phyloP scores from a whole-genome alignment of 2,113 vertebrate genomes.

The Channa argus region DNA sequence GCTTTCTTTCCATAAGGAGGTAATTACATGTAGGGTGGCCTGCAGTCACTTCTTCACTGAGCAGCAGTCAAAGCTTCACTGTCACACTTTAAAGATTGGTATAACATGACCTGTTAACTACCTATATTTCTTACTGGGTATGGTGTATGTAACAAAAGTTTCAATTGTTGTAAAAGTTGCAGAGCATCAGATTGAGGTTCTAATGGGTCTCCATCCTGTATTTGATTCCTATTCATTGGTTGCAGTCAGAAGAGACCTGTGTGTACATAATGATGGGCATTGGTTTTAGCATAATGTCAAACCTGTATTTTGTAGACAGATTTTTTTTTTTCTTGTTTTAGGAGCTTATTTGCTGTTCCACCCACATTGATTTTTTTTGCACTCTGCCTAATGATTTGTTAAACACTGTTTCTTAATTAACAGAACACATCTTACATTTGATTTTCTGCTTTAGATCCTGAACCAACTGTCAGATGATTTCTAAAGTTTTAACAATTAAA shows the following conservation, averaged over 20 bases:
- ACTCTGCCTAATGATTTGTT: conserved; percentile 55
- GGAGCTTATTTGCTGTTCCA: conserved; percentile 20
- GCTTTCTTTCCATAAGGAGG: neutral
- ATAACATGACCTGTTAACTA: conserved; percentile 17
- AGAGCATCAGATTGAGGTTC: too few species aligned
- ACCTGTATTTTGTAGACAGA: conserved; percentile 51
- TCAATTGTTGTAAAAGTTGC: conserved; percentile 5
- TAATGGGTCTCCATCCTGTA: too few species aligned
- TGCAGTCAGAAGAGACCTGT: neutral
- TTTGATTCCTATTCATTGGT: neutral
- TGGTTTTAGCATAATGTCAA: conserved; percentile 42
- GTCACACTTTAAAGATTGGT: neutral
- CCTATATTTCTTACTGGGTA: neutral
- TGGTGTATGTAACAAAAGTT: conserved; percentile 6
- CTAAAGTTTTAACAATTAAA: conserved; percentile 70
- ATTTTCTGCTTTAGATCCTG: conserved; percentile 38
- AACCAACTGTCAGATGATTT: conserved; percentile 44
- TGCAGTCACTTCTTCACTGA: conserved; percentile 8
- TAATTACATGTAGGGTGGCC: conserved; percentile 1
- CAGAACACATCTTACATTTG: conserved; percentile 1
- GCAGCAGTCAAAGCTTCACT: conserved; percentile 1
- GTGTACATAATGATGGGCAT: conserved; percentile 18
- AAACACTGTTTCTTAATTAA: conserved; percentile 42
- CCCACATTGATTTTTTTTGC: conserved; percentile 45
- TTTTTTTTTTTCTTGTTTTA: conserved; percentile 26